phyloP scores from a whole-genome alignment of 92 coral and sea anemone species.

The Epizoanthus ramosus region DNA sequence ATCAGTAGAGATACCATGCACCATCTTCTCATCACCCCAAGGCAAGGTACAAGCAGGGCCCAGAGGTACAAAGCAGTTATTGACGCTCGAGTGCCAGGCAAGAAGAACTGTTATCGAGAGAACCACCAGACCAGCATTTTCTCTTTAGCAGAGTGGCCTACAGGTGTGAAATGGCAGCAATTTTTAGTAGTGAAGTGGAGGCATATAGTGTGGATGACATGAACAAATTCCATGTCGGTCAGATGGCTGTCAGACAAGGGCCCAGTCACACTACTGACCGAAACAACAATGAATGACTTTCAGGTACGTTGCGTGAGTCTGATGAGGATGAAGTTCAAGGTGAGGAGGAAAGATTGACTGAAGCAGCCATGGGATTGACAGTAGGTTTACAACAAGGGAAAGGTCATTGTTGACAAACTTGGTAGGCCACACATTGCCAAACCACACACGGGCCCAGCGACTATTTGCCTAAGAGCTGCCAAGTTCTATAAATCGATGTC shows the following conservation, averaged over 20 bases:
- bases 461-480: slow-evolving; percentile 6
- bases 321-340: too few species aligned
- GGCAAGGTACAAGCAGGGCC: slow-evolving; percentile 20
- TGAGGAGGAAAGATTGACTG: too few species aligned
- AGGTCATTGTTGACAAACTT: slow-evolving; percentile 14
- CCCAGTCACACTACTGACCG: too few species aligned
- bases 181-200: neutral
- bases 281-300: too few species aligned
- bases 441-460: slow-evolving; percentile 27
- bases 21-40: slow-evolving; percentile 39
- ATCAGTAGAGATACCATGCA: slow-evolving; percentile 43
- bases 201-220: neutral
- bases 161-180: slow-evolving; percentile 4
- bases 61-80: slow-evolving; percentile 45
- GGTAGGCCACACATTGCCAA: slow-evolving; percentile 29
- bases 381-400: too few species aligned
- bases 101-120: slow-evolving; percentile 30
- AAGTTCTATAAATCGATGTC: slow-evolving; percentile 3
- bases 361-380: too few species aligned
- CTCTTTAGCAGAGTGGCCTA: slow-evolving; percentile 17
- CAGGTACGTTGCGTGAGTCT: too few species aligned
- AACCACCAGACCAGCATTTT: slow-evolving; percentile 12
- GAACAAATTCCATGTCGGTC: slow-evolving; percentile 30
- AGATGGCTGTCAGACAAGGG: too few species aligned
- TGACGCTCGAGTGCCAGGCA: slow-evolving; percentile 40